Percentiles rank a stretch among this genome's conserved stretches.
These are phyloP conservation scores for Dasyurus viverrinus DNA, from an alignment of 2,113 vertebrate species.

Conservation along the genomic window DNA sequence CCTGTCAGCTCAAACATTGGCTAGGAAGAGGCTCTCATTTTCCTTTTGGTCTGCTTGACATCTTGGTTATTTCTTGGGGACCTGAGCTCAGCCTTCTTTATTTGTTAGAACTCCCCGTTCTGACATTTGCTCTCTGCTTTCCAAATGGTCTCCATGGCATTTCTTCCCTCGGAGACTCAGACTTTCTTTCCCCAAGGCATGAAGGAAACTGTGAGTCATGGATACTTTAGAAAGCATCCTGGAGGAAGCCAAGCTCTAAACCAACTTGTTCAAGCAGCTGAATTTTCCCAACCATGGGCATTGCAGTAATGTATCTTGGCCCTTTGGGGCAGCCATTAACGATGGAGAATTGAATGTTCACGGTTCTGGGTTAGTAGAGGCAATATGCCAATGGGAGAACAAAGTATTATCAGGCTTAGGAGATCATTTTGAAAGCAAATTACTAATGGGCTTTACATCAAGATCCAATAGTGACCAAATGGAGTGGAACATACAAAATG, in stretches of 20 bases:
- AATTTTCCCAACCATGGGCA: conserved; percentile 30
- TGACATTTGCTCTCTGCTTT: conserved; percentile 17
- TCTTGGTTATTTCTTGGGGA: conserved; percentile 24
- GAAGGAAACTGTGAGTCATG: not conserved
- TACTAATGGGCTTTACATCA: conserved; percentile 46
- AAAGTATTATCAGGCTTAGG: conserved; percentile 37
- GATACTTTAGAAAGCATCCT: conserved; percentile 7
- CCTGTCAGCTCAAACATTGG: not conserved
- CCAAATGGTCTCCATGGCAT: not conserved
- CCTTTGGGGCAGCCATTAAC: conserved; percentile 47
- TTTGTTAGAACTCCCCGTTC: conserved; percentile 5
- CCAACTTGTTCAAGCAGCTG: conserved; percentile 8
- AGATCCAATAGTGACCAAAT: conserved; percentile 19
- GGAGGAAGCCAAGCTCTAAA: conserved; percentile 11
- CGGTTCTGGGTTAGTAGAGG: conserved; percentile 17
- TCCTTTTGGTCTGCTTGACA: not conserved
- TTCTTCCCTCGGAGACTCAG: not conserved
- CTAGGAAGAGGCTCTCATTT: conserved; percentile 7
- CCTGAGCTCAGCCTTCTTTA: not conserved
- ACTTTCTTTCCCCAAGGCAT: not conserved
- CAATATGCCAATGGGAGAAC: conserved; percentile 40
- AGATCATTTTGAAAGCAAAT: conserved; percentile 41
- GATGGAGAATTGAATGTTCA: conserved; percentile 45
- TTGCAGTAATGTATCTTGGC: conserved; percentile 23
- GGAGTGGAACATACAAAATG: conserved; percentile 1